Evolutionary conservation across 2,888 invertebrate genomes (phyloP).

Genomic region (Augochlorella aurata): DNA sequence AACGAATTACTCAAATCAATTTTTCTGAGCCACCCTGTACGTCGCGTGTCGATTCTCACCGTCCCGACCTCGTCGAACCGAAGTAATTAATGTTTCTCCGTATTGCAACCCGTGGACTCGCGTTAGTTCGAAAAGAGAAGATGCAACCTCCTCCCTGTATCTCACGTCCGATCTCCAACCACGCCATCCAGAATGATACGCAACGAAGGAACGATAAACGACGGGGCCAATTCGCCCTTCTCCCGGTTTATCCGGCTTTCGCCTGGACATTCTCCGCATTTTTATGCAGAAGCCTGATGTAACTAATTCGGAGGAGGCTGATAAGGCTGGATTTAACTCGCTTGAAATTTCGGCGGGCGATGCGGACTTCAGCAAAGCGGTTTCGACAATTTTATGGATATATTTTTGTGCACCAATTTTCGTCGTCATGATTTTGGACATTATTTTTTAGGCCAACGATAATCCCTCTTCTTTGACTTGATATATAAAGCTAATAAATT

Average conservation of each 20-base stretch:
- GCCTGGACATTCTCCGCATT: not conserved
- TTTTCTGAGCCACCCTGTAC: not conserved
- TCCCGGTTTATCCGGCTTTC: not conserved
- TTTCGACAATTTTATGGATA: too few relatives aligned
- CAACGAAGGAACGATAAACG: conserved; percentile 13
- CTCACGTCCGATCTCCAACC: conserved; percentile 43
- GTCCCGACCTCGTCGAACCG: not conserved
- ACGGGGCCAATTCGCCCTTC: conserved; percentile 11
- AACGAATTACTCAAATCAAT: too few relatives aligned
- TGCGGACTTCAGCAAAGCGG: too few relatives aligned
- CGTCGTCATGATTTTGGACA: too few relatives aligned
- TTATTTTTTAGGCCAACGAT: too few relatives aligned
- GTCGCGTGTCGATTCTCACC: not conserved
- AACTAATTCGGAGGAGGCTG: too few relatives aligned
- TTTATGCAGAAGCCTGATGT: not conserved
- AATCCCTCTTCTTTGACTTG: too few relatives aligned
- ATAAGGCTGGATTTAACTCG: too few relatives aligned
- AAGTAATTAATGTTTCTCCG: not conserved
- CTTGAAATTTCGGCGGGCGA: too few relatives aligned
- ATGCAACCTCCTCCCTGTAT: conserved; percentile 2
- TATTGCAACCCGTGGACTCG: not conserved
- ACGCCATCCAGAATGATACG: conserved; percentile 13
- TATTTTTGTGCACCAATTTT: too few relatives aligned
- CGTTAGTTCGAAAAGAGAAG: not conserved
- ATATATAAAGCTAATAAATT: too few relatives aligned